Evolutionary conservation across 1,140 invertebrate species (phyloP), one percentile per base, ranked within the genome.

Genomic region (Nasonia giraulti): DNA sequence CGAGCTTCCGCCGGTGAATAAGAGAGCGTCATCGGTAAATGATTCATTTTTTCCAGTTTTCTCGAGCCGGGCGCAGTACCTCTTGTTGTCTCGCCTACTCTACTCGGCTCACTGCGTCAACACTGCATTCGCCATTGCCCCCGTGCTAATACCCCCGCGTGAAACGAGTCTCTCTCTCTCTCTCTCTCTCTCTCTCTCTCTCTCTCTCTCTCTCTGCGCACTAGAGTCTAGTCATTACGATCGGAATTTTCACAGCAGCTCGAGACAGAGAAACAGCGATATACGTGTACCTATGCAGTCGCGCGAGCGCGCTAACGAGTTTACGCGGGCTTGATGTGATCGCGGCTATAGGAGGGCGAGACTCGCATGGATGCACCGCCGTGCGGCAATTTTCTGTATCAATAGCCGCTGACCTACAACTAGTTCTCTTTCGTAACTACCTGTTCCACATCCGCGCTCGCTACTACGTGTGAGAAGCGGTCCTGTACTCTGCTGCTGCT

Each of bases 381-480:
- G 37, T 27, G 27, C 37, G 27, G 50, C 55, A 79, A 66, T 79
- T 79, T 79, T 55, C 77, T 79, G 33, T 79, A 79, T 79, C 77
- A 79, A 79, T 66, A 79, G 77, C n/a, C 14, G 14, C 50, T 79
- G 77, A 66, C 77, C 55, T 31, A 62, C 47, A 40, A 62, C 55
- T 62, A 62, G 55, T 62, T n/a, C 40, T 76, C 20, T 76, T 76
- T 76, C 74, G 74, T 76, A 76, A 76, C 40, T 76, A 76, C 74
- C 74, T 76, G 74, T 76, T 76, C 74, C 44, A 76, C 23, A 76
- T 76, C 74, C 40, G 74, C 7, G 74, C 20, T 11, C 6, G 5
- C 62, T 66, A 66, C 4, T 14, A 17, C 40, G 55, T 62, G 55
- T 20, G 20, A 62, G 20, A 50, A 50, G 20, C 3, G 23, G 23